Conservation (phyloP, 2,113 vertebrate species). For the Microcebus lehilahytsara region DNA sequence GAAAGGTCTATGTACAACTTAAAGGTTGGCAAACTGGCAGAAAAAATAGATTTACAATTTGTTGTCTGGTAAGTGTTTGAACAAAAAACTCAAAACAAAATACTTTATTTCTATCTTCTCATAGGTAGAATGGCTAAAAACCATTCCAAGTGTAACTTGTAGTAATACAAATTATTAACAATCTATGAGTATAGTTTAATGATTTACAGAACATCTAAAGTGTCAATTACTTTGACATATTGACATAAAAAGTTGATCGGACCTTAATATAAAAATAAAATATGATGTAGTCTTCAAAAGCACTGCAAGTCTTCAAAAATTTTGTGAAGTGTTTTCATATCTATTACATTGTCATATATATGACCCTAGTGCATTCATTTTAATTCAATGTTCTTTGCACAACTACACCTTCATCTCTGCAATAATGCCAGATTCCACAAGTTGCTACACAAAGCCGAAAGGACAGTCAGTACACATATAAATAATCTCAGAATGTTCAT, state of each 20-base stretch:
- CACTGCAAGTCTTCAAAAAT: neutral
- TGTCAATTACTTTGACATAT: slow-evolving; percentile 43
- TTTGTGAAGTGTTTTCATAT: neutral
- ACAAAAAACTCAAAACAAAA: neutral
- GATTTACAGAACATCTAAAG: slow-evolving; percentile 26
- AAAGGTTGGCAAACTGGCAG: neutral
- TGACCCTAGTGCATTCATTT: neutral
- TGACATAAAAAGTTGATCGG: slow-evolving; percentile 19
- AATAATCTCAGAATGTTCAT: neutral
- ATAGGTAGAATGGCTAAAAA: slow-evolving; percentile 31
- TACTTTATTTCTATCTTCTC: slow-evolving; percentile 14
- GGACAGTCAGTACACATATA: neutral
- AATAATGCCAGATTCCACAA: neutral
- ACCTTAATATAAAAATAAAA: slow-evolving; percentile 52
- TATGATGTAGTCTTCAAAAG: neutral
- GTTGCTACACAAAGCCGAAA: neutral
- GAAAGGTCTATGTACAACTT: neutral
- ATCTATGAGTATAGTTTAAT: neutral
- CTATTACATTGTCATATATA: neutral
- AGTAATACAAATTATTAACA: slow-evolving; percentile 29
- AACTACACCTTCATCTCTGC: neutral
- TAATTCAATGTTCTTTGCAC: neutral
- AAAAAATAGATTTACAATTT: neutral
- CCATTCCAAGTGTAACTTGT: neutral
- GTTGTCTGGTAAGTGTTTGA: neutral